These are phyloP conservation scores for Platichthys stellatus DNA, from an alignment of 2,113 vertebrate species.

Conservation along the genomic window DNA sequence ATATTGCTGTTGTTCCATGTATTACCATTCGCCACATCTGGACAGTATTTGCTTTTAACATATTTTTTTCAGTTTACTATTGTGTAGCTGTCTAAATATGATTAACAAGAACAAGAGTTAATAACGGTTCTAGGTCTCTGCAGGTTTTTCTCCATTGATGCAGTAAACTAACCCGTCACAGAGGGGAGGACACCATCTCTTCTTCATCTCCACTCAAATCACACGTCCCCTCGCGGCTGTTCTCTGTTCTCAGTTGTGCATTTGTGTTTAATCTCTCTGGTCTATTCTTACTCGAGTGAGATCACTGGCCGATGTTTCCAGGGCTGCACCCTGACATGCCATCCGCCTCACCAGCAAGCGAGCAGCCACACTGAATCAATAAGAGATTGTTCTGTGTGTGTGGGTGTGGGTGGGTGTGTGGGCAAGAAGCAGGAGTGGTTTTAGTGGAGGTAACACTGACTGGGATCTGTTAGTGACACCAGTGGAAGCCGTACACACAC, in stretches of 20 bases:
- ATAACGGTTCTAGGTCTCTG: not conserved
- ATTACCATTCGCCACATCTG: not conserved
- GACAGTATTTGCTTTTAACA: not conserved
- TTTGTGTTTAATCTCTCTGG: conserved; percentile 62
- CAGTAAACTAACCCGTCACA: conserved; percentile 9
- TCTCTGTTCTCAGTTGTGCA: conserved; percentile 40
- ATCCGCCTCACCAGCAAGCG: conserved; percentile 27
- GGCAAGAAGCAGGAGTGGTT: not conserved
- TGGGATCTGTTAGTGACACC: conserved; percentile 19
- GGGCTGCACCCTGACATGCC: conserved; percentile 33
- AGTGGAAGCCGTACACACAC: not conserved
- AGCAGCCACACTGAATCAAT: conserved; percentile 53
- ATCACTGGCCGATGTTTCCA: conserved; percentile 59
- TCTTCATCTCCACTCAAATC: conserved; percentile 19
- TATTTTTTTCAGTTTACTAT: not conserved
- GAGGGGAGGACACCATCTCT: not conserved
- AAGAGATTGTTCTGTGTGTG: conserved; percentile 15
- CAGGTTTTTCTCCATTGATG: not conserved
- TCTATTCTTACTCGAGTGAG: conserved; percentile 64
- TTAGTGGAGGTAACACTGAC: conserved; percentile 17
- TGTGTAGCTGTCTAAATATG: not conserved
- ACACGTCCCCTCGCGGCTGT: conserved; percentile 19
- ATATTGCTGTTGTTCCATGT: not conserved
- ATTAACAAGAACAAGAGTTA: not conserved
- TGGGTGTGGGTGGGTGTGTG: not conserved